These are phyloP conservation scores for Xiphorhynchus elegans DNA, from an alignment of 2,113 vertebrate species.

Conservation along the genomic window DNA sequence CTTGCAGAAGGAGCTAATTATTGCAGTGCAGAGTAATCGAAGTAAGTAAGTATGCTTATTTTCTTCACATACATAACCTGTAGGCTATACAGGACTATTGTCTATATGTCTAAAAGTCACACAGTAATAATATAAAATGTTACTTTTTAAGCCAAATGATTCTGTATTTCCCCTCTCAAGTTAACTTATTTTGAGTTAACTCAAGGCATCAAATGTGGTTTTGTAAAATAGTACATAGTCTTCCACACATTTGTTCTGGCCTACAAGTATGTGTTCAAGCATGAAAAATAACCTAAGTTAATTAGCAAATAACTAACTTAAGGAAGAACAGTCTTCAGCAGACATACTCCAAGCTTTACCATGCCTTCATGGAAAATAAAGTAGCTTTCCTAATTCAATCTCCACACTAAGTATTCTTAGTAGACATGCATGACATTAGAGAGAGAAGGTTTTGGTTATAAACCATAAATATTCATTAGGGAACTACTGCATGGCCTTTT, in stretches of 20 bases:
- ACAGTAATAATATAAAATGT: not conserved
- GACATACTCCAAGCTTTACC: not conserved
- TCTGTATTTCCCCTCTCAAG: not conserved
- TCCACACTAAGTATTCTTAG: not conserved
- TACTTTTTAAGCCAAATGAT: not conserved
- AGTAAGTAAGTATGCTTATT: too few species aligned
- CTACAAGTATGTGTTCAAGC: not conserved
- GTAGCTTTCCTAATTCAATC: constrained; percentile 7
- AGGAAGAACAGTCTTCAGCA: not conserved
- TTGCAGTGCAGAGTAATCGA: not conserved
- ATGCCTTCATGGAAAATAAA: constrained; percentile 10
- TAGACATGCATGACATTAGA: not conserved
- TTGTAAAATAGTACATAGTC: not conserved
- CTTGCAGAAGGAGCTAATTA: not conserved
- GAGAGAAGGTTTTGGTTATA: not conserved
- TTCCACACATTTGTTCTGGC: not conserved
- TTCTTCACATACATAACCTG: not conserved
- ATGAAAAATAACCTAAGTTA: constrained; percentile 10
- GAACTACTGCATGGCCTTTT: not conserved
- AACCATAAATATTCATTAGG: constrained; percentile 17
- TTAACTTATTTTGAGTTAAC: not conserved
- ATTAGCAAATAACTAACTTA: constrained; percentile 17
- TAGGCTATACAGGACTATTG: not conserved
- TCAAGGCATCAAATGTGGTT: not conserved
- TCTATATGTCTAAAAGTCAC: not conserved